Evolutionary conservation across 2,797 vertebrate species (phyloP).

Genomic region (Pangasius mekongensis): DNA sequence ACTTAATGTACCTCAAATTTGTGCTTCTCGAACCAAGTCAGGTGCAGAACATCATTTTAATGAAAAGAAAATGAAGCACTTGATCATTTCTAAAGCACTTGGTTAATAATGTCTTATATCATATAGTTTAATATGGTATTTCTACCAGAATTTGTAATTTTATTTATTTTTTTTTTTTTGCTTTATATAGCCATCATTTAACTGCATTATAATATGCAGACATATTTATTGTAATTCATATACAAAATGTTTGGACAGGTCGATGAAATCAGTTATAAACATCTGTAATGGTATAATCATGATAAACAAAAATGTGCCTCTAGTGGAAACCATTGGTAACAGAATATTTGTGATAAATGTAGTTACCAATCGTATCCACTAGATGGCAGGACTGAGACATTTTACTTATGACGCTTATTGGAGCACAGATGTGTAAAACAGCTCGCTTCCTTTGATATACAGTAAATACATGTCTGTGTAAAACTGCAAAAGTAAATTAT

Average conservation of each 20-base stretch:
- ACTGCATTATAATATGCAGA: not conserved
- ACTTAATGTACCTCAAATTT: not conserved
- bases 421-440: not conserved
- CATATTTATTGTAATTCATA: not conserved
- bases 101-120: not conserved
- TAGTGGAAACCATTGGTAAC: not conserved
- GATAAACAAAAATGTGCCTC: not conserved
- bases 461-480: not conserved
- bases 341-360: not conserved
- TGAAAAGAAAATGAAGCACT: no score
- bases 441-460: not conserved
- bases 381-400: not conserved
- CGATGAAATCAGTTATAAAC: not conserved
- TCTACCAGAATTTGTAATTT: not conserved
- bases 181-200: not conserved
- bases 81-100: no score
- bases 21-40: not conserved
- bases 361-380: not conserved
- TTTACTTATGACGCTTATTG: not conserved
- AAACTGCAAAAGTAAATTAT: not conserved
- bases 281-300: not conserved
- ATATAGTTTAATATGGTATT: not conserved
- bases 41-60: not conserved
- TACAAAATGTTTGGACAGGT: not conserved
- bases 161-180: not conserved